These are phyloP conservation scores for Pseudonaja textilis DNA, from an alignment of 2,113 vertebrate genomes.

Conservation along the genomic window DNA sequence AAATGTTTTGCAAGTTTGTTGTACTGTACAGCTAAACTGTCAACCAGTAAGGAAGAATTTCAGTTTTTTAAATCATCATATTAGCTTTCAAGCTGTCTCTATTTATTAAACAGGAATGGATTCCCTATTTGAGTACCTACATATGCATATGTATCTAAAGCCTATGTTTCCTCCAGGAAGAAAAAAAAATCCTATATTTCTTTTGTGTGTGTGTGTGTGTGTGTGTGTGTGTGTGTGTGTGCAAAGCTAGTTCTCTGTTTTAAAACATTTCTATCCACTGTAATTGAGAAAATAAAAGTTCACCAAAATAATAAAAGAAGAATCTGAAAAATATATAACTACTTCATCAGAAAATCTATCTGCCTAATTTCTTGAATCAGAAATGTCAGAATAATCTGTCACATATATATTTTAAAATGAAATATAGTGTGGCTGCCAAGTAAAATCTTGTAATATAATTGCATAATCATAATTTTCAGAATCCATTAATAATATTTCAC, in stretches of 20 bases:
- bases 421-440: too few relatives aligned
- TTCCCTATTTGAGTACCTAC: too few relatives aligned
- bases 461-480: too few relatives aligned
- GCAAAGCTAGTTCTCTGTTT: background rate
- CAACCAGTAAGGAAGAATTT: conserved; percentile 25
- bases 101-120: background rate
- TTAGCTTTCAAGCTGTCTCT: background rate
- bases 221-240: too few relatives aligned
- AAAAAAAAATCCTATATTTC: too few relatives aligned
- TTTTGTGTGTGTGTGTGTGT: too few relatives aligned
- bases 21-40: background rate
- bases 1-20: background rate
- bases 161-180: background rate
- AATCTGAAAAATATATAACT: background rate
- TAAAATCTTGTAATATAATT: too few relatives aligned
- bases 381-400: too few relatives aligned
- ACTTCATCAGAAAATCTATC: background rate
- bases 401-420: too few relatives aligned
- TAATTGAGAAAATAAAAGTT: too few relatives aligned
- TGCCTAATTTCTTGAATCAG: too few relatives aligned
- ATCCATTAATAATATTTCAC: too few relatives aligned
- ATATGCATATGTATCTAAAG: background rate
- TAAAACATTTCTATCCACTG: background rate
- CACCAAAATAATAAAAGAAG: background rate
- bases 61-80: background rate